These are phyloP conservation scores for Aphidius colemani DNA, from an alignment of 2,888 invertebrate species.

Conservation along the genomic window DNA sequence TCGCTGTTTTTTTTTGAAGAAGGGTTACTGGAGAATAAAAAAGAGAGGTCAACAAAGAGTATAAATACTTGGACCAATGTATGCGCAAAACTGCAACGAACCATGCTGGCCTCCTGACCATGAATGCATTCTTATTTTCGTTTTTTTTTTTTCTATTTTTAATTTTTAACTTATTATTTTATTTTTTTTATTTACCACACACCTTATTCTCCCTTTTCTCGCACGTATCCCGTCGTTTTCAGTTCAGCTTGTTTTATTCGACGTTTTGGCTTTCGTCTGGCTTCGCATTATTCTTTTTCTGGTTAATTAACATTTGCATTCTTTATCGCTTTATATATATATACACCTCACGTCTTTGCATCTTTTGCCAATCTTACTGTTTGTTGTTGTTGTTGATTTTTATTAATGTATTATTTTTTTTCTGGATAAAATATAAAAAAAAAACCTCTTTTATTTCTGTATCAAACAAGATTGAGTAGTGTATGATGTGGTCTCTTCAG, in stretches of 20 bases:
- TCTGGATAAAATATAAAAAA: constrained; percentile 26
- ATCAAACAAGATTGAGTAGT: constrained; percentile 9
- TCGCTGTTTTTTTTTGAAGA: not conserved
- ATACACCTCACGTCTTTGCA: too few species aligned
- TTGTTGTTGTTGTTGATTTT: not conserved
- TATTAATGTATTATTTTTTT: constrained; percentile 27
- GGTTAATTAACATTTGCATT: constrained; percentile 59
- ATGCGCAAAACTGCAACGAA: constrained; percentile 9
- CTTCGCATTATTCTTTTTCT: constrained; percentile 46
- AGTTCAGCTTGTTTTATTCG: constrained; percentile 21
- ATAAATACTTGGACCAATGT: not conserved
- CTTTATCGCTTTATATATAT: constrained; percentile 40
- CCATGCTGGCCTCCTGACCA: constrained; percentile 33
- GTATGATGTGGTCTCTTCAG: constrained; percentile 11
- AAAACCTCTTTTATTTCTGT: constrained; percentile 16
- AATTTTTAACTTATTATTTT: constrained; percentile 8
- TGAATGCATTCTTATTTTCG: constrained; percentile 12
- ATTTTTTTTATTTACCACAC: constrained; percentile 29
- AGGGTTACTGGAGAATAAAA: constrained; percentile 10
- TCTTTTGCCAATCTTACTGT: too few species aligned
- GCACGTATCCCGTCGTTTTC: too few species aligned
- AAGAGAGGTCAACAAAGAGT: constrained; percentile 11
- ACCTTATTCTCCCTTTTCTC: constrained; percentile 9
- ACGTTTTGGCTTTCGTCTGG: constrained; percentile 42
- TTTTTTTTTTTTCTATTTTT: constrained; percentile 16